Base-by-base conservation (phyloP, 2,113 vertebrate genomes). In the Orientallactaga bullata region DNA sequence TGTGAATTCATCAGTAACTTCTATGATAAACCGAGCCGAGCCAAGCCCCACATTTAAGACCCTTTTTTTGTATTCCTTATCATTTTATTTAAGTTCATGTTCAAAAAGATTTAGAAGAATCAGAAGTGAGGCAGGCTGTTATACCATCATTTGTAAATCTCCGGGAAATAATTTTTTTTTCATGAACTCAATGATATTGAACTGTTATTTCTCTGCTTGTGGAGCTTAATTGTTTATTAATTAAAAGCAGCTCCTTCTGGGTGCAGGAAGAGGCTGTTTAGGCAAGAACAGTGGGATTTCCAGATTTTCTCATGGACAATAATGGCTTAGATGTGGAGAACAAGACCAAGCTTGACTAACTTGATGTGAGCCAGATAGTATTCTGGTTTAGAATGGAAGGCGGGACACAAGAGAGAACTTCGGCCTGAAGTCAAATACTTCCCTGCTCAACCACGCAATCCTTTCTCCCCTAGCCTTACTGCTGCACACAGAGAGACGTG, bases 41-140 rank as follows among this genome's bases (percentile, higher is more conserved):
- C n/a, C n/a, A 66, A 23, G 37, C 9, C 24, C 68, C 84, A 69
- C 24, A 85, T 66, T 77, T 77, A n/a, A n/a, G n/a, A n/a, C 42
- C 42, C 8, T 47, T 47, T 47, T 47, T 6, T 47, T 47, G 42
- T 47, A 47, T 71, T 88, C 26, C 32, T 83, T 88, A 60, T 80
- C 32, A 58, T 89, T 77, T 94, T 83, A 73, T 66, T 79, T 18
- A 24, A 68, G 23, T 86, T 84, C 26, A 58, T 85, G 37, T 32
- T 95, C 32, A 47, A 66, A 78, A 91, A 91, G 1, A 2, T 58
- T 90, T 93, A 82, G 84, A 86, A 90, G 83, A 37, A 55, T 35
- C 11, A 17, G 2, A 87, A 30, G 24, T 10, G 24, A 86, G 81
- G 71, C 35, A 51, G 58, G 71, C 2, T 51, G 7, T 73, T 78